Base-by-base conservation (phyloP, 2,113 vertebrate species). In the Grantiella picta region DNA sequence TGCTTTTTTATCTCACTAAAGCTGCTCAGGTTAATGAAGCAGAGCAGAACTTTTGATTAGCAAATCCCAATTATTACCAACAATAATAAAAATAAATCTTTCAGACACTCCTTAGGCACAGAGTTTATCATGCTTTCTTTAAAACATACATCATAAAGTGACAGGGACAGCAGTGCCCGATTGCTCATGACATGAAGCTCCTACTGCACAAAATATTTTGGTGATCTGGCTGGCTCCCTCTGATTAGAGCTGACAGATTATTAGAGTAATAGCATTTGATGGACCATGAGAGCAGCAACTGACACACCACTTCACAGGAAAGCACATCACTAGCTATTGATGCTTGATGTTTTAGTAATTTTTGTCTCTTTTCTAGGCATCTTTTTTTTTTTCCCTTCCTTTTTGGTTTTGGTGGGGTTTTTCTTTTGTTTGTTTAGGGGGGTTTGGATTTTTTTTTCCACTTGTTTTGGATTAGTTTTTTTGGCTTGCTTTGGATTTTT, bases 261-360 rank as follows among this genome's bases (percentile, higher is more conserved):
- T 94, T 96, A 93, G 17, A 89, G 75, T n/a, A 72, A 33, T 38
- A n/a, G 63, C 86, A 64, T 88, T 70, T 88, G 65, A 87, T 66
- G 60, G 84, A 86, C 61, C 19, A 3, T 29, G 36, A 76, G 21
- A 92, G 50, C 45, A 78, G 24, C 25, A 92, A 71, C 47, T 69
- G 89, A 57, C 47, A 65, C 42, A 47, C 14, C 53, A 47, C 87
- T 95, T 93, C 87, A 86, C 23, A 86, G 44, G n/a, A 82, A 66
- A 92, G 7, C 29, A 72, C 17, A 73, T 83, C 60, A 52, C 29
- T 31, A 15, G 24, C 19, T 94, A n/a, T 69, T 61, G 49, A 31
- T 33, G 4, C 3, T 90, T 49, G 6, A 63, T 86, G 93, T 77
- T 69, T 95, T 61, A 50, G 35, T 13, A 15, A 1, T 53, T 71